phyloP scores from a whole-genome alignment of 2,888 invertebrate genomes.

The Serrognathus titanus region DNA sequence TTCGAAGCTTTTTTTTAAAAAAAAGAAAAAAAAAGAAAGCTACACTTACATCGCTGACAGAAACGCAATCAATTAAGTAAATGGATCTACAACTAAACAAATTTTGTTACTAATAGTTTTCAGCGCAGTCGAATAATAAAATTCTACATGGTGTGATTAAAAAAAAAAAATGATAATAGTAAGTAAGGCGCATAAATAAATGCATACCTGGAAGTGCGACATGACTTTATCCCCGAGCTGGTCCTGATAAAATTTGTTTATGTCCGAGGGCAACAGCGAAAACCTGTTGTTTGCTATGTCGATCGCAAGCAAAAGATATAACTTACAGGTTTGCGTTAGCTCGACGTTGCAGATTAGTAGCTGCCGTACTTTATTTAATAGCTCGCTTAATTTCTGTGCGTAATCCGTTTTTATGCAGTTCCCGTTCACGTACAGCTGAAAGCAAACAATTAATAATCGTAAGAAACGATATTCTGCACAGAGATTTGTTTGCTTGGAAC shows the following conservation, averaged over 20 bases:
- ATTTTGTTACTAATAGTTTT: no score
- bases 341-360: slow-evolving; percentile 40
- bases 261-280: slow-evolving; percentile 39
- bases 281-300: slow-evolving; percentile 46
- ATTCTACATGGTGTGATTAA: no score
- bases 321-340: slow-evolving; percentile 40
- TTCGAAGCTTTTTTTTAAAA: no score
- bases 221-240: slow-evolving; percentile 42
- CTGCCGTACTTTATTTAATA: slow-evolving; percentile 41
- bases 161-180: no score
- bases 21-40: no score
- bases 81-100: no score
- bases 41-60: no score
- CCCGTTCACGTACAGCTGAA: slow-evolving; percentile 46
- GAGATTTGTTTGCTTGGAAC: no score
- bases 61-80: no score
- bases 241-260: slow-evolving; percentile 44
- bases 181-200: no score
- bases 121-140: no score
- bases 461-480: neutral
- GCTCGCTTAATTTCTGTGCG: slow-evolving; percentile 36
- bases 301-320: slow-evolving; percentile 46
- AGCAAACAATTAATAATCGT: slow-evolving; percentile 13
- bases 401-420: slow-evolving; percentile 32
- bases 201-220: slow-evolving; percentile 39